A percentile compares a stretch with the other conserved stretches of the same genome.
phyloP scores from a whole-genome alignment of 64 coral and sea anemone genomes.

The Porites australiensis region DNA sequence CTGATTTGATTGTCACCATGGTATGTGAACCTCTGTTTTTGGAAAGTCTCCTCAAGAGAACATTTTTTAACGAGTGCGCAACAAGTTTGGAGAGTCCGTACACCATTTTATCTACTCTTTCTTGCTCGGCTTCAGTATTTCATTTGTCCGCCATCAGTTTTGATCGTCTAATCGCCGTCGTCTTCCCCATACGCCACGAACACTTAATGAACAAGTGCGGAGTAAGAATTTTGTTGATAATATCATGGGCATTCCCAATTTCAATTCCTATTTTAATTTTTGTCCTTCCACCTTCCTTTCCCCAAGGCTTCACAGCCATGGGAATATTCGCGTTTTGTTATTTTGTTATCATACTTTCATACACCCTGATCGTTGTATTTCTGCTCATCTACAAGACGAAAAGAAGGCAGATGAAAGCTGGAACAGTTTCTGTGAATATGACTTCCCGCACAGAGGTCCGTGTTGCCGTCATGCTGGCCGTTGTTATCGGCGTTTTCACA shows the following conservation, averaged over 20 bases:
- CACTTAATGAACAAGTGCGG: conserved; percentile 5
- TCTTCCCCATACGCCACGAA: neutral
- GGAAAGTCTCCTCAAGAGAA: neutral
- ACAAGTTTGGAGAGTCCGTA: neutral
- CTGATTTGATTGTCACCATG: conserved; percentile 38
- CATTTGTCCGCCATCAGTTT: conserved; percentile 12
- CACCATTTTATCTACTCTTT: neutral
- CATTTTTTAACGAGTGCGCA: conserved; percentile 9
- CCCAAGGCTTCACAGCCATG: neutral
- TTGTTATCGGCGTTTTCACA: conserved; percentile 2
- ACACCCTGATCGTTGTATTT: conserved; percentile 11
- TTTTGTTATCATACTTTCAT: neutral
- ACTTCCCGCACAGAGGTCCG: neutral
- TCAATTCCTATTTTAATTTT: neutral
- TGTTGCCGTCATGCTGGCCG: neutral
- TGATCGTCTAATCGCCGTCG: neutral
- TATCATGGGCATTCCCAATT: neutral
- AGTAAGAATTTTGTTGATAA: neutral
- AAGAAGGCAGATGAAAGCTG: neutral
- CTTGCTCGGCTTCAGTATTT: neutral
- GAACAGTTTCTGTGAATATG: neutral
- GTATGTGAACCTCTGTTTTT: conserved; percentile 7
- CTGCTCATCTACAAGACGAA: neutral
- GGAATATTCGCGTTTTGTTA: neutral
- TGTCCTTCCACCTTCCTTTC: neutral